These are phyloP conservation scores for Heterohyrax brucei DNA, from an alignment of 2,797 vertebrate genomes.

Conservation along the genomic window DNA sequence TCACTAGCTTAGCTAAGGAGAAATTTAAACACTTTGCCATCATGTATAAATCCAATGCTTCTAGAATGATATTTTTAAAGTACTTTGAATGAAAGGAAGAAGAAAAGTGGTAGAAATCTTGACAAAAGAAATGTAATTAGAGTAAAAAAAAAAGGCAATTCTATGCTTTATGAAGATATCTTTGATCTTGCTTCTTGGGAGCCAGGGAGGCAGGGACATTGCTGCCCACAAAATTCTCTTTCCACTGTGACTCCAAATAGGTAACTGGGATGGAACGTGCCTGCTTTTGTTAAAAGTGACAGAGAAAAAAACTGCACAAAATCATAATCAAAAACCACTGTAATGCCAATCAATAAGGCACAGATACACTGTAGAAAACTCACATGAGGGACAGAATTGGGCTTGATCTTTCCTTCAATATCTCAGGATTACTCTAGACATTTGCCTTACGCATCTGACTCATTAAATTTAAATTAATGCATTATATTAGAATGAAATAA, in stretches of 20 bases:
- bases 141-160: slow-evolving; percentile 70
- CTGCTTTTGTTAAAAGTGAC: slow-evolving; percentile 79
- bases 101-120: slow-evolving; percentile 82
- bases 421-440: slow-evolving; percentile 29
- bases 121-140: slow-evolving; percentile 84
- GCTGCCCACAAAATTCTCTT: not conserved
- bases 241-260: slow-evolving; percentile 30
- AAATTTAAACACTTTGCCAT: slow-evolving; percentile 84
- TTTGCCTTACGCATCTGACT: slow-evolving; percentile 59
- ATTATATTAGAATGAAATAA: slow-evolving; percentile 73
- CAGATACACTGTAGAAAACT: slow-evolving; percentile 70
- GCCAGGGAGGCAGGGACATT: slow-evolving; percentile 52
- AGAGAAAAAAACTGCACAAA: slow-evolving; percentile 71
- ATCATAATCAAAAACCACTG: slow-evolving; percentile 76
- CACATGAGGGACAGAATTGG: slow-evolving; percentile 65
- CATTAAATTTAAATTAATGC: slow-evolving; percentile 79
- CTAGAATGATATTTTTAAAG: slow-evolving; percentile 75
- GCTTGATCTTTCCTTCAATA: slow-evolving; percentile 69
- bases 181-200: slow-evolving; percentile 78
- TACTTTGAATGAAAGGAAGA: slow-evolving; percentile 81
- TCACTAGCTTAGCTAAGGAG: slow-evolving; percentile 81
- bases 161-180: slow-evolving; percentile 76
- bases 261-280: slow-evolving; percentile 72
- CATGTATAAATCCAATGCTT: slow-evolving; percentile 81
- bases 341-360: slow-evolving; percentile 80